Base-by-base conservation (phyloP, 2,113 vertebrate species). In the Emydura subglobosa region DNA sequence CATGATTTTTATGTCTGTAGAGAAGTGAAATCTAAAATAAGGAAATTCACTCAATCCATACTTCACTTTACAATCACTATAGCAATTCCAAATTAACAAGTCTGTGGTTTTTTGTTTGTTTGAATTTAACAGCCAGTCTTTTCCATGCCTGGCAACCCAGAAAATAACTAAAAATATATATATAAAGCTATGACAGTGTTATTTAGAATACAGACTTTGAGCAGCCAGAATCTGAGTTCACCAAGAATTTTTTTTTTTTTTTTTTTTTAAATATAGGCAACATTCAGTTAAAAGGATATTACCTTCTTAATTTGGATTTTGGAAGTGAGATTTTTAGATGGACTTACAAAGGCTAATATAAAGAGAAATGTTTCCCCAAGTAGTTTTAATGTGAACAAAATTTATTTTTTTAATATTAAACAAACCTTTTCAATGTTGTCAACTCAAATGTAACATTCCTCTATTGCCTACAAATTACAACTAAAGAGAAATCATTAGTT, bases 331-430 rank as follows among this genome's bases (percentile, higher is more conserved):
- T 31, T 27, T 88, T 83, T 17, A 65, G 55, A 65, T 31, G 81
- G 55, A 83, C 29, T 91, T 49, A 25, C 83, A 82, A 83, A 55
- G 74, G 22, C 85, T 81, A 2, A 83, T 16, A 65, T 25, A 79
- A 39, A 22, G 21, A 72, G 17, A 72, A 12, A 83, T 83, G 8
- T 92, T 87, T 34, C 6, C 27, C 27, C 21, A 89, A 61, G 3
- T 85, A 7, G 3, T 61, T 92, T 82, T 86, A 61, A 2, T 21
- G 2, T 5, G 25, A 89, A 4, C 21, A 83, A 72, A 13, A 34
- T 27, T 61, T 61, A 31, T 53, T 76, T 86, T 25, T 10, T 91
- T 81, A 89, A 79, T 21, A 78, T 91, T 76, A 93, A 83, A 47
- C 4, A 34, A 81, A 79, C 24, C 74, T 89, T 27, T 39, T 3